phyloP scores from a whole-genome alignment of 2,797 vertebrate genomes.

The Jordanella pulchra region DNA sequence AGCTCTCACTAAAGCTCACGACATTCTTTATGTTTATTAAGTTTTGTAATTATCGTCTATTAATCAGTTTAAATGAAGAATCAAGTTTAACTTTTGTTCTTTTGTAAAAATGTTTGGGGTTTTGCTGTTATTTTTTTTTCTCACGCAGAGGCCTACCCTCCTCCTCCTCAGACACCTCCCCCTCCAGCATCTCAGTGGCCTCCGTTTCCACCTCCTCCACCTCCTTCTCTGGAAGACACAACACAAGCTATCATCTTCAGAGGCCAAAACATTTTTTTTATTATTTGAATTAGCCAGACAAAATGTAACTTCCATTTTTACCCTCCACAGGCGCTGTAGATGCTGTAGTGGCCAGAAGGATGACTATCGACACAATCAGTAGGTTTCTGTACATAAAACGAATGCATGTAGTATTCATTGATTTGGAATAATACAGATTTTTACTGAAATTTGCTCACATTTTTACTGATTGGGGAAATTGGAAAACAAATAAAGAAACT shows the following conservation, averaged over 20 bases:
- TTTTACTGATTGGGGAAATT: neutral
- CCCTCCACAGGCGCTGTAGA: conserved; percentile 79
- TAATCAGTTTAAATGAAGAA: neutral
- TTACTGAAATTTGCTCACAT: neutral
- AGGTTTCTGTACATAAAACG: conserved; percentile 65
- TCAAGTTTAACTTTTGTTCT: conserved; percentile 3
- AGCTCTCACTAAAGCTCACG: neutral
- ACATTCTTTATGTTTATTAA: neutral
- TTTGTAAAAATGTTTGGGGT: conserved; percentile 5
- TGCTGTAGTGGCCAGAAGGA: conserved; percentile 63
- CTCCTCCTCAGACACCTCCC: conserved; percentile 82
- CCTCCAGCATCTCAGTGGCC: conserved; percentile 72
- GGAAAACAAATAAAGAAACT: neutral
- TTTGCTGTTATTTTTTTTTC: conserved; percentile 4
- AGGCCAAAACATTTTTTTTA: neutral
- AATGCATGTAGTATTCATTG: conserved; percentile 2
- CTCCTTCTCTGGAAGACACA: conserved; percentile 77
- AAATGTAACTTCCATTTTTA: conserved; percentile 34
- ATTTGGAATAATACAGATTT: neutral
- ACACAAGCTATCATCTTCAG: neutral
- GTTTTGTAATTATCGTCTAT: neutral
- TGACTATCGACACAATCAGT: conserved; percentile 66
- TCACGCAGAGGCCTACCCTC: conserved; percentile 70
- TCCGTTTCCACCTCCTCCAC: conserved; percentile 75
- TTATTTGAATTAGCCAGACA: neutral